Evolutionary conservation across 2,888 invertebrate species (phyloP).

Genomic region (Mesopsocus fuscifrons): DNA sequence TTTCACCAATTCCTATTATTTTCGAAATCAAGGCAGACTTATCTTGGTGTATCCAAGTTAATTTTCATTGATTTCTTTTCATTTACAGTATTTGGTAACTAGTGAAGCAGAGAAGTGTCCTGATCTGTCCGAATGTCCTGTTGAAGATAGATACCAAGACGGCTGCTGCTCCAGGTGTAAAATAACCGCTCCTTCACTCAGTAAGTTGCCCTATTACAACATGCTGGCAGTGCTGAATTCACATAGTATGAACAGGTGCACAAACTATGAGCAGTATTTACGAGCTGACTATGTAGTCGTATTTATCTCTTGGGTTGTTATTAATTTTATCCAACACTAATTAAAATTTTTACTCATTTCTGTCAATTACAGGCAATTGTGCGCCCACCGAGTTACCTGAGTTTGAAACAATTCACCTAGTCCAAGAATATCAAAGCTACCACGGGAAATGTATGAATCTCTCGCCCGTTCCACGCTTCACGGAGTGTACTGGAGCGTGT

Average conservation of each 20-base stretch:
- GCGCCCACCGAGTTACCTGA: constrained; percentile 32
- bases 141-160: constrained; percentile 32
- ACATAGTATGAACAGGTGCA: too few relatives aligned
- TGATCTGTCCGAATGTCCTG: constrained; percentile 37
- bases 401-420: constrained; percentile 34
- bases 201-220: too few relatives aligned
- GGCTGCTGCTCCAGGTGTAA: constrained; percentile 52
- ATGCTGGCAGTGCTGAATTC: too few relatives aligned
- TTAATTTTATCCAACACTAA: too few relatives aligned
- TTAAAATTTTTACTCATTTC: too few relatives aligned
- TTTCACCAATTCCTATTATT: too few relatives aligned
- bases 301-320: too few relatives aligned
- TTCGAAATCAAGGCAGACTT: too few relatives aligned
- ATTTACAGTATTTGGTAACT: constrained; percentile 30
- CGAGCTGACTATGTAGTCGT: too few relatives aligned
- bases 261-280: too few relatives aligned
- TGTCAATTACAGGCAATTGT: constrained; percentile 39
- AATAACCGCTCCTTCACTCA: constrained; percentile 22
- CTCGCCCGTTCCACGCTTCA: constrained; percentile 36
- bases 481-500: constrained; percentile 51
- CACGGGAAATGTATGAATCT: constrained; percentile 47
- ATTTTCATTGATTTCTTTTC: background rate
- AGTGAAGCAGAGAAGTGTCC: constrained; percentile 38
- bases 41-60: too few relatives aligned
- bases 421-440: constrained; percentile 27